A percentile compares a stretch with the other conserved stretches of the same genome.
phyloP scores from a whole-genome alignment of 2,888 invertebrate species.

The Torymus auratus region DNA sequence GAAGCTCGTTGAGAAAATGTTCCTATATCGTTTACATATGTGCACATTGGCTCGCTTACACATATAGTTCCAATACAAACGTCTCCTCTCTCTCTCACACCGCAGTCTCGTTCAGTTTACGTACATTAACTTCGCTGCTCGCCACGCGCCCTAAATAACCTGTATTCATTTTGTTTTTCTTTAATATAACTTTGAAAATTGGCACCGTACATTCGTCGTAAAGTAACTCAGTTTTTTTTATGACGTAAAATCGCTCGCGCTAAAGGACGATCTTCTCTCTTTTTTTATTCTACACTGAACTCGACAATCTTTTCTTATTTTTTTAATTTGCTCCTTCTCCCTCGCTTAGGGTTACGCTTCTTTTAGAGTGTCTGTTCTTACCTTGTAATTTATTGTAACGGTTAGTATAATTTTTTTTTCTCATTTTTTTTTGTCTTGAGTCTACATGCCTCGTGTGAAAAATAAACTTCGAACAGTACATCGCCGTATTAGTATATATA shows the following conservation, averaged over 20 bases:
- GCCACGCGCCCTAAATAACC: background rate
- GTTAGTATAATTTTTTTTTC: conserved; percentile 15
- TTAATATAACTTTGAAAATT: conserved; percentile 58
- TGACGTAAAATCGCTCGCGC: background rate
- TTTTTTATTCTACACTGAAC: background rate
- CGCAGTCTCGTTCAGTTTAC: background rate
- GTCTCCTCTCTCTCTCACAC: conserved; percentile 12
- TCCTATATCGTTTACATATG: conserved; percentile 7
- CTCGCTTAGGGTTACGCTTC: conserved; percentile 12
- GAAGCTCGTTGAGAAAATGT: conserved; percentile 66
- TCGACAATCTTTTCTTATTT: background rate
- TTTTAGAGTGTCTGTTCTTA: background rate
- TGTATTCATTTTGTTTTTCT: conserved; percentile 4
- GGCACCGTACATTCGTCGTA: conserved; percentile 67
- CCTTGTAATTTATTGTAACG: conserved; percentile 36
- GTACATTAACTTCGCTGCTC: background rate
- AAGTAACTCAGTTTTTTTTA: background rate
- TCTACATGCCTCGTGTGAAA: conserved; percentile 63
- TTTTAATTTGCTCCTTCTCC: background rate
- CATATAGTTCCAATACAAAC: conserved; percentile 29
- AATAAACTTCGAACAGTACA: conserved; percentile 63
- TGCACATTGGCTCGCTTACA: conserved; percentile 3
- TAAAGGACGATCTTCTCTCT: conserved; percentile 14
- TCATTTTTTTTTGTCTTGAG: background rate
- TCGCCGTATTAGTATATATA: background rate